phyloP scores from a whole-genome alignment of 2,888 invertebrate genomes.

The Drosophila aldrichi region DNA sequence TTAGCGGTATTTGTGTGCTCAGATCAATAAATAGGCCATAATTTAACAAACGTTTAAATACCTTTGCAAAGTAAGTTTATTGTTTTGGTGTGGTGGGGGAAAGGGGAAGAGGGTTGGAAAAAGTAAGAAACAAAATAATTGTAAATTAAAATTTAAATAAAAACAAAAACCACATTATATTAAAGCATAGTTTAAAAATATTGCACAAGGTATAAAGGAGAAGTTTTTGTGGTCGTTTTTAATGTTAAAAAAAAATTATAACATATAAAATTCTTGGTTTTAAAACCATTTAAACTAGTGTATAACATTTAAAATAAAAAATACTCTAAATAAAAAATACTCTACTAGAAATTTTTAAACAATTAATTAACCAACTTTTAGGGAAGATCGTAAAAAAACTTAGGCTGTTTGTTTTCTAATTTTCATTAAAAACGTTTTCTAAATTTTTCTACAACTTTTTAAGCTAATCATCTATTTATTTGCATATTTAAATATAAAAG shows the following conservation, averaged over 20 bases:
- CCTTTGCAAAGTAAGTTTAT: slow-evolving; percentile 54
- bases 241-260: no score
- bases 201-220: slow-evolving; percentile 11
- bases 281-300: no score
- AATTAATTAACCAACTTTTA: background rate
- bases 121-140: slow-evolving; percentile 68
- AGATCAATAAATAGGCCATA: slow-evolving; percentile 27
- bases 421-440: background rate
- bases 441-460: background rate
- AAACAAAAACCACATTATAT: slow-evolving; percentile 55
- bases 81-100: slow-evolving; percentile 21
- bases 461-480: background rate
- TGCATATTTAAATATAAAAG: background rate
- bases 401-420: no score
- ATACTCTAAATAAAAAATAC: no score
- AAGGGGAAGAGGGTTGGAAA: slow-evolving; percentile 35
- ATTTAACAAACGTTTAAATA: slow-evolving; percentile 57
- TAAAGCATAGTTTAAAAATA: slow-evolving; percentile 8
- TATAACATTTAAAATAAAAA: no score
- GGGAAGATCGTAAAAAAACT: no score
- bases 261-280: background rate
- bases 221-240: background rate
- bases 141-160: slow-evolving; percentile 71
- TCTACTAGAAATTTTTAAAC: background rate
- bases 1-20: slow-evolving; percentile 32